Percentiles rank a stretch among this genome's conserved stretches.
phyloP scores from a whole-genome alignment of 2,113 vertebrate species.

The Antechinus stuartii region DNA sequence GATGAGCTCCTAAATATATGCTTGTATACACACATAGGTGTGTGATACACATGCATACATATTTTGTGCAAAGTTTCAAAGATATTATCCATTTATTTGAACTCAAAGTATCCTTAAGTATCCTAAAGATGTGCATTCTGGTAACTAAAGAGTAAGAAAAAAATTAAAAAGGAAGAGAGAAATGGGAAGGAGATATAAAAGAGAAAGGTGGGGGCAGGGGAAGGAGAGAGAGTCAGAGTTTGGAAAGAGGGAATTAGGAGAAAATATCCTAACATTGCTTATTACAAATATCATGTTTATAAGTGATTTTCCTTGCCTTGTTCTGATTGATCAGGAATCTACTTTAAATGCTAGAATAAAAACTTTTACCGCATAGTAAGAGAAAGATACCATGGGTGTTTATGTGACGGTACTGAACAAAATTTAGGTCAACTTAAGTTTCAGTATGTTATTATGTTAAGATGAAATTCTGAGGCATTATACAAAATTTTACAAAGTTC shows the following conservation, averaged over 20 bases:
- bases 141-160: constrained; percentile 15
- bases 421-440: constrained; percentile 17
- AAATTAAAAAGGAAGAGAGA: neutral
- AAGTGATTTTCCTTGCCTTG: constrained; percentile 54
- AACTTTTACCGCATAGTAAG: constrained; percentile 19
- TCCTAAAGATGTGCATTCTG: constrained; percentile 10
- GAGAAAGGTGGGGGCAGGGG: neutral
- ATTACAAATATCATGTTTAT: constrained; percentile 54
- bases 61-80: constrained; percentile 54
- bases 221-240: neutral
- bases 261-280: constrained; percentile 56
- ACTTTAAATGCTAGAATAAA: constrained; percentile 41
- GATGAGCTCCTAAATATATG: constrained; percentile 30
- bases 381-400: neutral
- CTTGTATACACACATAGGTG: neutral
- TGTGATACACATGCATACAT: neutral
- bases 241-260: too few relatives aligned
- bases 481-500: neutral
- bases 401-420: constrained; percentile 25
- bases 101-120: constrained; percentile 5
- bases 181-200: neutral
- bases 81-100: constrained; percentile 59
- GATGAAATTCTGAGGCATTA: neutral
- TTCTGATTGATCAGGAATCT: constrained; percentile 13
- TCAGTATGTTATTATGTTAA: neutral